Conservation (phyloP, 2,888 invertebrate species). For the Mesorhabditis spiculigera region DNA sequence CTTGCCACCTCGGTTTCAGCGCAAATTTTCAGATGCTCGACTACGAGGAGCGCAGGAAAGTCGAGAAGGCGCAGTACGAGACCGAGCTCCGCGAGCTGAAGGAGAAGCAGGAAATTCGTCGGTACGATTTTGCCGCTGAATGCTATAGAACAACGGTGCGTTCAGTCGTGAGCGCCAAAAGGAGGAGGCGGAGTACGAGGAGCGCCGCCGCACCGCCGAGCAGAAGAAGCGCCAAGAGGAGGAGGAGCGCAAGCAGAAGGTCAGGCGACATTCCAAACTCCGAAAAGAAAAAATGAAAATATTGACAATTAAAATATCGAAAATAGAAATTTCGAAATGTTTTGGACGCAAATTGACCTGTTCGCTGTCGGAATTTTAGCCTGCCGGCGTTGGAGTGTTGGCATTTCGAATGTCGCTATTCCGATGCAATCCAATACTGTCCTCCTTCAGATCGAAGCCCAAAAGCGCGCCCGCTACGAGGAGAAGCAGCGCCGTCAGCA, state of each 20-base stretch:
- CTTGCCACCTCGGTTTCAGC: no score
- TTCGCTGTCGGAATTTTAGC: no score
- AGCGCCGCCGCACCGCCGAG: conserved; percentile 53
- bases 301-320: no score
- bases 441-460: conserved; percentile 33
- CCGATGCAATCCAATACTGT: no score
- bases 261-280: not conserved
- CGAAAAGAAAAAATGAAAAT: no score
- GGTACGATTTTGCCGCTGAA: conserved; percentile 17
- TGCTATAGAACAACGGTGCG: no score
- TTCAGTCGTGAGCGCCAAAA: conserved; percentile 44
- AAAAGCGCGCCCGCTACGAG: conserved; percentile 58
- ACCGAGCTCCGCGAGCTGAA: conserved; percentile 92
- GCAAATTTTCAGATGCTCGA: conserved; percentile 34
- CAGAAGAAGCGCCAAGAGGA: conserved; percentile 55
- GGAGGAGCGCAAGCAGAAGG: conserved; percentile 50
- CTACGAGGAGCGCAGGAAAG: conserved; percentile 51
- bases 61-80: conserved; percentile 93
- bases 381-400: no score
- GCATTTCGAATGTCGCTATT: no score
- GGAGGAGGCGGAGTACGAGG: conserved; percentile 72
- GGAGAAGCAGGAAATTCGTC: conserved; percentile 78
- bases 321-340: no score
- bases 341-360: no score
- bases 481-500: conserved; percentile 57